Percentiles rank a stretch among this genome's conserved stretches.
Evolutionary conservation across 2,797 vertebrate species (phyloP).

Genomic region (Pseudomugil gertrudae): DNA sequence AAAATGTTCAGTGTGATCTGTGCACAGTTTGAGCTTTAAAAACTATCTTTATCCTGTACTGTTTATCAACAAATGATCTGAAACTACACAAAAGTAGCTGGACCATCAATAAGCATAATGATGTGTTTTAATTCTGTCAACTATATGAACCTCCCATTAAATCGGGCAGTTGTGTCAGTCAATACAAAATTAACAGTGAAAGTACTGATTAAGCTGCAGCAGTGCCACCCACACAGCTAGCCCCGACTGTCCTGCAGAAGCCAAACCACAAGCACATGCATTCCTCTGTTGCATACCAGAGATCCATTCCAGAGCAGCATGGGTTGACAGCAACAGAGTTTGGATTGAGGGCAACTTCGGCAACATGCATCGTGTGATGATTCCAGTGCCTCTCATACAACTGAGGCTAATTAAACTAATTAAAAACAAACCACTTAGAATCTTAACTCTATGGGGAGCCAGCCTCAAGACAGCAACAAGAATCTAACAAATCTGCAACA

Average conservation of each 20-base stretch:
- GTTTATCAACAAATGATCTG: constrained; percentile 4
- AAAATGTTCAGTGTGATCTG: neutral
- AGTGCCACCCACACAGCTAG: constrained; percentile 13
- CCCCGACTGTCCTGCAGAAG: constrained; percentile 45
- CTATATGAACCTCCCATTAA: neutral
- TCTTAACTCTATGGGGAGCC: neutral
- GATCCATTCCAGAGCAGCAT: constrained; percentile 39
- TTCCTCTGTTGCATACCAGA: constrained; percentile 66
- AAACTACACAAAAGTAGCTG: neutral
- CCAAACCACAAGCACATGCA: constrained; percentile 65
- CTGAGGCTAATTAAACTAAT: neutral
- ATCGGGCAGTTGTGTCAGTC: neutral
- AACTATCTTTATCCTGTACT: neutral
- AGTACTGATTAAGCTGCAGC: neutral
- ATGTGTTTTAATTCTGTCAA: neutral
- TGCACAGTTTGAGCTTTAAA: neutral
- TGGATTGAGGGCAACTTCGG: constrained; percentile 11
- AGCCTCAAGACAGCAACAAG: neutral
- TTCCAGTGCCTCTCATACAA: neutral
- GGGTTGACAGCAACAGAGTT: constrained; percentile 18
- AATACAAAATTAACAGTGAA: neutral
- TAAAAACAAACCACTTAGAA: neutral
- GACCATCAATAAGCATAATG: neutral
- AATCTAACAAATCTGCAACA: neutral
- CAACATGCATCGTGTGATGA: neutral